Conservation (phyloP, 53 echinoderm and acorn worm species). For the Paelopatides confundens region DNA sequence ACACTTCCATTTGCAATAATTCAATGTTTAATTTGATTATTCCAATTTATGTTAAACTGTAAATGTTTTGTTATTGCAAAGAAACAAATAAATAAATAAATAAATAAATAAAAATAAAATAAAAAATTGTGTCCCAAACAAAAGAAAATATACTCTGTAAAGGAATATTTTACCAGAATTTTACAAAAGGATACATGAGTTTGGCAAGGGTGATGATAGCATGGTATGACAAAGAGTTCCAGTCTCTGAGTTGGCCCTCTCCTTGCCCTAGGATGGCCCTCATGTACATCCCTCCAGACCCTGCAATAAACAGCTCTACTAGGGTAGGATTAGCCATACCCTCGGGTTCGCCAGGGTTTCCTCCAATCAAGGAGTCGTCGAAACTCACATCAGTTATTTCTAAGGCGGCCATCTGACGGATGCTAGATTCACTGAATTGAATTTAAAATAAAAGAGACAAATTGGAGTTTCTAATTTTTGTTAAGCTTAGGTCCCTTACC, state of each 20-base stretch:
- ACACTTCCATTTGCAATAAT: too few species aligned
- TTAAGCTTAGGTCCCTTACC: neutral
- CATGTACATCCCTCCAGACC: constrained; percentile 81
- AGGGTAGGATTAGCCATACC: constrained; percentile 61
- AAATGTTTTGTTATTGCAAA: too few species aligned
- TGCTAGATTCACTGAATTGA: constrained; percentile 84
- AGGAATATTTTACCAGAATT: too few species aligned
- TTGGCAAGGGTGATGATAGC: constrained; percentile 74
- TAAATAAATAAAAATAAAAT: too few species aligned
- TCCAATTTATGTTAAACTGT: too few species aligned
- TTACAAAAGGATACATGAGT: constrained; percentile 90
- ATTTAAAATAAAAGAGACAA: too few species aligned
- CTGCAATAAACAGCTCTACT: constrained; percentile 83
- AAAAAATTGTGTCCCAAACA: too few species aligned
- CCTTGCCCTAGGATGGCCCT: constrained; percentile 74
- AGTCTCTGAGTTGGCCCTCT: constrained; percentile 55
- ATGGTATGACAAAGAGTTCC: constrained; percentile 68
- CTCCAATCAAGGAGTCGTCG: neutral
- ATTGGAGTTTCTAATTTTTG: neutral
- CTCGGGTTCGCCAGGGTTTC: neutral
- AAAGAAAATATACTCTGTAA: too few species aligned
- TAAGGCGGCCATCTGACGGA: constrained; percentile 84
- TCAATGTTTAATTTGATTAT: too few species aligned
- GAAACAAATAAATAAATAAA: too few species aligned
- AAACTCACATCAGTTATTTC: constrained; percentile 70